Percentiles rank a stretch among this genome's conserved stretches.
These are phyloP conservation scores for Apostichopus japonicus DNA, from an alignment of 35 echinoderm and acorn worm genomes.

Conservation along the genomic window DNA sequence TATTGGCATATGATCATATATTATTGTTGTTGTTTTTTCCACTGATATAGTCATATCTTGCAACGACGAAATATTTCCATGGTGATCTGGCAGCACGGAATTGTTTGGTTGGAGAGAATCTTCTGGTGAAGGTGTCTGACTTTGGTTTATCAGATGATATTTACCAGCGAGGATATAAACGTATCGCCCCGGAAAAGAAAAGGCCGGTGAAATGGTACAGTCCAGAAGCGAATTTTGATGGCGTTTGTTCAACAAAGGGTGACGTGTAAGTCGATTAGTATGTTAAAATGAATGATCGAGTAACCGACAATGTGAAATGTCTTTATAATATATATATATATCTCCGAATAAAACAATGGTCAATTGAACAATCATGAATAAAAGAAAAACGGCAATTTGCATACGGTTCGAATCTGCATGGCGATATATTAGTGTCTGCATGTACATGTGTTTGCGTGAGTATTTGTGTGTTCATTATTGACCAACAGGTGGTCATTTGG, in stretches of 20 bases:
- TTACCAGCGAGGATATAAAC: conserved; percentile 74
- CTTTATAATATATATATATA: too few species aligned
- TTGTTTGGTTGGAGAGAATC: conserved; percentile 66
- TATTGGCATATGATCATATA: too few species aligned
- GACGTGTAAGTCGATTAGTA: conserved; percentile 82
- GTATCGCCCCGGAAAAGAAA: conserved; percentile 69
- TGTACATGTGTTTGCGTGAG: too few species aligned
- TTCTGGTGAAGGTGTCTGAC: conserved; percentile 86
- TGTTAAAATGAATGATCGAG: too few species aligned
- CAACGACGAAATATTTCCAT: conserved; percentile 80
- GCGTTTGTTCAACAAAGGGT: conserved; percentile 72
- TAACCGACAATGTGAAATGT: too few species aligned
- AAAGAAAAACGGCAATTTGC: too few species aligned
- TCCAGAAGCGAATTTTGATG: conserved; percentile 79
- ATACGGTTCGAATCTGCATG: too few species aligned
- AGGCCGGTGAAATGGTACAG: conserved; percentile 93
- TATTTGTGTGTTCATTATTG: not conserved
- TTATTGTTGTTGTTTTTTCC: not conserved
- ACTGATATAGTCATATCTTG: conserved; percentile 69
- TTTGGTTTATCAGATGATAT: conserved; percentile 91
- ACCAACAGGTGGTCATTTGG: conserved; percentile 78
- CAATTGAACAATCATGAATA: too few species aligned
- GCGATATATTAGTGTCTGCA: too few species aligned
- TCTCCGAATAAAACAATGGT: too few species aligned
- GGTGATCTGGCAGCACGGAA: conserved; percentile 92